Percentiles rank a stretch among this genome's conserved stretches.
These are phyloP conservation scores for Dipodomys spectabilis DNA, from an alignment of 2,113 vertebrate genomes.

Conservation along the genomic window DNA sequence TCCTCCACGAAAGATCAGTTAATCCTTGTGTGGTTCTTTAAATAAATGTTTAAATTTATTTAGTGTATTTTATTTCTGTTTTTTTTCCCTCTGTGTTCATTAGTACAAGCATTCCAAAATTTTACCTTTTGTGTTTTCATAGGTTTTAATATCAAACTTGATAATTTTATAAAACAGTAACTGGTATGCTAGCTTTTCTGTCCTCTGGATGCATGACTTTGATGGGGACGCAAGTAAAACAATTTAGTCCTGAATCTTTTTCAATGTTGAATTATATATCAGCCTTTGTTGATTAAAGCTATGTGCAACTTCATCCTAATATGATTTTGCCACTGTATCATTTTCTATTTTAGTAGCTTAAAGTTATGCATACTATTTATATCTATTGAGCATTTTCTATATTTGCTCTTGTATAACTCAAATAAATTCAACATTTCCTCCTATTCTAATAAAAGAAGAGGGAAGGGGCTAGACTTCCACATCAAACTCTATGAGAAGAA, in stretches of 20 bases:
- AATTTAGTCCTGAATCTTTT: neutral
- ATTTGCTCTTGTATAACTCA: neutral
- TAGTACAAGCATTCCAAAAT: neutral
- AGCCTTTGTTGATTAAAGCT: neutral
- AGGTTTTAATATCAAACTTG: conserved; percentile 9
- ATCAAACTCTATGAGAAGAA: neutral
- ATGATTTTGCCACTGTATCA: neutral
- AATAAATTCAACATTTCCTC: neutral
- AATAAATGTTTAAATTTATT: neutral
- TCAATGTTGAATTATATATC: neutral
- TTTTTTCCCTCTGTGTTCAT: neutral
- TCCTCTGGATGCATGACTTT: neutral
- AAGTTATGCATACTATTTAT: neutral
- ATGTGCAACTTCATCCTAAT: neutral
- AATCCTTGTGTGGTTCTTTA: neutral
- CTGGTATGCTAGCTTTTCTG: neutral
- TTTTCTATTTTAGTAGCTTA: neutral
- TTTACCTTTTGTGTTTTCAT: neutral
- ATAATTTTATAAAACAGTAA: neutral
- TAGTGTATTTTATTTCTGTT: neutral
- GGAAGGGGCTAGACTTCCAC: neutral
- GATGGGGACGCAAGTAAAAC: neutral
- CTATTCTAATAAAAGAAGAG: neutral
- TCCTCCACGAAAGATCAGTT: neutral
- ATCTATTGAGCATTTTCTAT: neutral